phyloP scores from a whole-genome alignment of 1,140 invertebrate genomes.

The Dendrolimus punctatus region DNA sequence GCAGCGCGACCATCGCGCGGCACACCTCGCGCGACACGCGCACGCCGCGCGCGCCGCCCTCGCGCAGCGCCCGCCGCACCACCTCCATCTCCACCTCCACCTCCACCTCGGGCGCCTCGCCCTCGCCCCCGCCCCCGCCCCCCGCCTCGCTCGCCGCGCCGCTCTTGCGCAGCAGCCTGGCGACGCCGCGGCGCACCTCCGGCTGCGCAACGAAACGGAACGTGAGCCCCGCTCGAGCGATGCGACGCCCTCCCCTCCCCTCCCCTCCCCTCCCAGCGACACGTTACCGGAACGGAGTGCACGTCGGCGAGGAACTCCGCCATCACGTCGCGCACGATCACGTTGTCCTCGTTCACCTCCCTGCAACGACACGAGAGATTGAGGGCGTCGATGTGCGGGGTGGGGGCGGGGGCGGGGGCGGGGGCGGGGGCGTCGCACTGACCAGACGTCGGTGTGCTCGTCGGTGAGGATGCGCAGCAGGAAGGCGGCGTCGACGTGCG shows the following conservation, averaged over 20 bases:
- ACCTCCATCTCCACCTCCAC: conserved; percentile 17
- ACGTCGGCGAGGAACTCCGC: conserved; percentile 74
- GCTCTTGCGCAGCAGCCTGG: no score
- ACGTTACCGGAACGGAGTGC: conserved; percentile 15
- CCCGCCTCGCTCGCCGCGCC: background rate
- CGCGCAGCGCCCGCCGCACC: conserved; percentile 61
- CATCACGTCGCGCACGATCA: conserved; percentile 77
- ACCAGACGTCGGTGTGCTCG: conserved; percentile 83
- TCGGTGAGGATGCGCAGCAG: conserved; percentile 81
- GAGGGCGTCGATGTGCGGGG: background rate
- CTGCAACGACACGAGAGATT: conserved; percentile 36
- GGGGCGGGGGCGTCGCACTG: conserved; percentile 19
- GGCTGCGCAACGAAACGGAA: conserved; percentile 10
- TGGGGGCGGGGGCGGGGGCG: background rate
- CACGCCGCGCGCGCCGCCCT: conserved; percentile 13
- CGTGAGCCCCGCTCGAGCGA: background rate
- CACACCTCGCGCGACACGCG: conserved; percentile 68
- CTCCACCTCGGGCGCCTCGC: background rate
- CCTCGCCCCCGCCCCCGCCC: background rate
- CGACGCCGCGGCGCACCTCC: conserved; percentile 15
- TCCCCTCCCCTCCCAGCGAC: background rate
- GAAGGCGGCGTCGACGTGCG: conserved; percentile 81
- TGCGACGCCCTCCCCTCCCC: background rate
- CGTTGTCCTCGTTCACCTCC: conserved; percentile 86
- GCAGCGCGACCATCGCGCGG: conserved; percentile 79